A percentile compares a stretch with the other conserved stretches of the same genome.
These are phyloP conservation scores for Salticus scenicus DNA, from an alignment of 2,888 invertebrate genomes.

Conservation along the genomic window DNA sequence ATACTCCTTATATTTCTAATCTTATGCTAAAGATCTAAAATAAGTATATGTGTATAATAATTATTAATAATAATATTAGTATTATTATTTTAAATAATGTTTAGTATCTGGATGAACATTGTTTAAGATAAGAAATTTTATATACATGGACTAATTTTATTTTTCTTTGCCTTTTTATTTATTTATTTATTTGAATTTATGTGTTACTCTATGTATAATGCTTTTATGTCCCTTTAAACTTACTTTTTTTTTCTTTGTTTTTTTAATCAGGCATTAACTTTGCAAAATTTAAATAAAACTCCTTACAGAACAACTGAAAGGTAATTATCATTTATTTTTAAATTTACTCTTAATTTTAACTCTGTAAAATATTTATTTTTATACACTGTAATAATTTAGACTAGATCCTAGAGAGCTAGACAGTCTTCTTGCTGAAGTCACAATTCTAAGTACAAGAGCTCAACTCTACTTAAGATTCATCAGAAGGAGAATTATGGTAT, in stretches of 20 bases:
- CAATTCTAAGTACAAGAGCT: slow-evolving; percentile 91
- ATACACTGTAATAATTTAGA: slow-evolving; percentile 13
- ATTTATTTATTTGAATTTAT: no score
- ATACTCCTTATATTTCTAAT: no score
- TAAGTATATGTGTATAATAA: no score
- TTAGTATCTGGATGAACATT: no score
- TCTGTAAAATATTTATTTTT: not conserved
- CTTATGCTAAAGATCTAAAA: no score
- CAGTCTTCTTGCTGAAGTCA: slow-evolving; percentile 90
- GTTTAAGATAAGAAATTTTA: no score
- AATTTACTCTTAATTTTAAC: not conserved
- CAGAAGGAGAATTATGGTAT: slow-evolving; percentile 60
- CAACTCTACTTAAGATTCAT: slow-evolving; percentile 94
- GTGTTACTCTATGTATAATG: no score
- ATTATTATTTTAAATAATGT: no score
- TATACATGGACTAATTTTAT: no score
- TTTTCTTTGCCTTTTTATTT: no score
- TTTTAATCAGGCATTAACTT: slow-evolving; percentile 32
- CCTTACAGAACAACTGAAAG: slow-evolving; percentile 53
- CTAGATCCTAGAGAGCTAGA: slow-evolving; percentile 89
- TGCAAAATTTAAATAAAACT: slow-evolving; percentile 58
- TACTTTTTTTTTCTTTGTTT: not conserved
- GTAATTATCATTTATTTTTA: slow-evolving; percentile 21
- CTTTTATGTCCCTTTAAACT: not conserved
- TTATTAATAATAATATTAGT: no score